phyloP scores from a whole-genome alignment of 2,888 invertebrate species.

The Euphydryas editha region DNA sequence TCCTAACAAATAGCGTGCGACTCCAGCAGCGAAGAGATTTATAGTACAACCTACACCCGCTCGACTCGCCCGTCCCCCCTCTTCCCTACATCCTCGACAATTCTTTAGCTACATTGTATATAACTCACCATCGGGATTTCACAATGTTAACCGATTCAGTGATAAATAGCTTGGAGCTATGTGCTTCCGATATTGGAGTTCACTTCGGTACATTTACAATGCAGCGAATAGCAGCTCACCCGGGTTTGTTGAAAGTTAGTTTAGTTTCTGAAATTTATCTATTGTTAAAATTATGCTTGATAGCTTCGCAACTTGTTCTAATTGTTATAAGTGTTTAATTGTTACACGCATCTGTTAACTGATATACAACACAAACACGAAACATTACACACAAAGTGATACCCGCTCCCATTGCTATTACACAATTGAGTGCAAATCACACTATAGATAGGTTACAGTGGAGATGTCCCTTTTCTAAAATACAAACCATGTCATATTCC shows the following conservation, averaged over 20 bases:
- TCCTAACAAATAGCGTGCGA: slow-evolving; percentile 31
- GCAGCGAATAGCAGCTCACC: neutral
- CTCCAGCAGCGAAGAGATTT: slow-evolving; percentile 22
- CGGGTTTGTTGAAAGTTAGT: neutral
- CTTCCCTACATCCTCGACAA: neutral
- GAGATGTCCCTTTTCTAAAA: no score
- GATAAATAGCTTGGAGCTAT: slow-evolving; percentile 19
- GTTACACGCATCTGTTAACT: no score
- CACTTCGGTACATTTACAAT: neutral
- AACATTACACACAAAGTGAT: no score
- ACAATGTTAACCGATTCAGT: slow-evolving; percentile 16
- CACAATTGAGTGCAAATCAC: no score
- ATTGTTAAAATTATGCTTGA: neutral
- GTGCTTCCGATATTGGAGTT: neutral
- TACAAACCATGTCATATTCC: no score
- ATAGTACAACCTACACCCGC: slow-evolving; percentile 17
- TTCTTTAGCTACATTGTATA: slow-evolving; percentile 19
- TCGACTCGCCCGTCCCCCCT: neutral
- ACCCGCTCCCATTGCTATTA: no score
- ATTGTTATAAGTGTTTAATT: neutral
- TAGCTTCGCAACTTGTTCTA: neutral
- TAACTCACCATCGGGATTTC: slow-evolving; percentile 5
- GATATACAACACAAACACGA: no score
- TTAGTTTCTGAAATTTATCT: neutral
- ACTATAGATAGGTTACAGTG: no score